These are phyloP conservation scores for Paralichthys olivaceus DNA, from an alignment of 2,113 vertebrate genomes.

Conservation along the genomic window DNA sequence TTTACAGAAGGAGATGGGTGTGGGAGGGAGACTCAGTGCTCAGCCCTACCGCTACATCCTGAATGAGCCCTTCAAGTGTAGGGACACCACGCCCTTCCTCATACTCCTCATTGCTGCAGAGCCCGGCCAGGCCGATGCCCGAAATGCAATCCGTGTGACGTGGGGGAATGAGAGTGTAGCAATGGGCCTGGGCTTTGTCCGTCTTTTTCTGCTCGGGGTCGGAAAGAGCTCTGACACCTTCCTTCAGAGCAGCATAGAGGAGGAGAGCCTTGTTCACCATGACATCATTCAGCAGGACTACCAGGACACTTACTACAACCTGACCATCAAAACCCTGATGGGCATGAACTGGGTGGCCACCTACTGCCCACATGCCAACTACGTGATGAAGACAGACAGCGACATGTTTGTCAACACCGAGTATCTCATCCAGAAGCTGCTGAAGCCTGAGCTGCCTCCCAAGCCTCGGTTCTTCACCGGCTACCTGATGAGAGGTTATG, in stretches of 20 bases:
- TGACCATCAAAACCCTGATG: slow-evolving; percentile 99
- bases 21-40: slow-evolving; percentile 82
- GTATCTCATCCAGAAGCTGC: slow-evolving; percentile 95
- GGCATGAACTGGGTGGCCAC: slow-evolving; percentile 99
- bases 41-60: slow-evolving; percentile 93
- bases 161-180: slow-evolving; percentile 94
- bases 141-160: slow-evolving; percentile 93
- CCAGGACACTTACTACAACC: slow-evolving; percentile 94
- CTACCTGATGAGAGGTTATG: slow-evolving; percentile 95
- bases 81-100: slow-evolving; percentile 89
- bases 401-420: slow-evolving; percentile 99
- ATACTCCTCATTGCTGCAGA: slow-evolving; percentile 93
- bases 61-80: slow-evolving; percentile 93
- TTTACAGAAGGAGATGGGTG: slow-evolving; percentile 91
- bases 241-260: slow-evolving; percentile 86
- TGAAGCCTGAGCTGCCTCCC: slow-evolving; percentile 91
- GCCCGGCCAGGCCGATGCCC: slow-evolving; percentile 89
- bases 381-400: slow-evolving; percentile 99
- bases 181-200: slow-evolving; percentile 85
- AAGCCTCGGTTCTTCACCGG: slow-evolving; percentile 94
- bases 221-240: slow-evolving; percentile 80
- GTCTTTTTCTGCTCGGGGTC: slow-evolving; percentile 91
- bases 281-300: slow-evolving; percentile 98
- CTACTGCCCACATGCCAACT: slow-evolving; percentile 87
- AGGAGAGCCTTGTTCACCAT: slow-evolving; percentile 89